phyloP scores from a whole-genome alignment of 2,113 vertebrate species.

The Acrocephalus arundinaceus region DNA sequence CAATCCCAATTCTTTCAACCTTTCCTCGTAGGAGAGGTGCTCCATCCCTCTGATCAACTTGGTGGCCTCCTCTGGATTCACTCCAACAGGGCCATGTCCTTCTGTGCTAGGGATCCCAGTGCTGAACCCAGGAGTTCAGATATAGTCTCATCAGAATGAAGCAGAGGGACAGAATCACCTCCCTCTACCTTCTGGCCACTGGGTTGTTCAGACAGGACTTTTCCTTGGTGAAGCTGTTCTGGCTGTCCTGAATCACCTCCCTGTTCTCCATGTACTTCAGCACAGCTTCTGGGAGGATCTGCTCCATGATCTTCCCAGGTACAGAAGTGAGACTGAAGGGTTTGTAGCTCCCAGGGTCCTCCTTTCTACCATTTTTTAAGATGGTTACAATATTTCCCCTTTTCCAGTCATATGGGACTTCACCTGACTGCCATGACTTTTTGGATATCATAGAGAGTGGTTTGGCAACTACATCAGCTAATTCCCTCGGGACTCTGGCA shows the following conservation, averaged over 20 bases:
- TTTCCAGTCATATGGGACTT: background rate
- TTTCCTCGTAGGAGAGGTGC: background rate
- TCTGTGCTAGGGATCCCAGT: background rate
- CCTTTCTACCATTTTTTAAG: background rate
- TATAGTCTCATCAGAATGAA: background rate
- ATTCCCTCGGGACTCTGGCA: background rate
- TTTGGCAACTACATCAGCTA: background rate
- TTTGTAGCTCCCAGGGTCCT: background rate
- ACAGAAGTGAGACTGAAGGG: background rate
- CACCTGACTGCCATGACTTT: background rate
- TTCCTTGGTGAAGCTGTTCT: background rate
- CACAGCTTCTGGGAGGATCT: background rate
- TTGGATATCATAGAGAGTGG: background rate
- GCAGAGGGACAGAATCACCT: background rate
- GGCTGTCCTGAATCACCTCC: background rate
- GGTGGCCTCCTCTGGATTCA: background rate
- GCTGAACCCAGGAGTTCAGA: accelerated
- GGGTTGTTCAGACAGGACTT: background rate
- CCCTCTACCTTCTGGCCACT: background rate
- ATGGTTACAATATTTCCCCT: background rate
- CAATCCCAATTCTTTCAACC: background rate
- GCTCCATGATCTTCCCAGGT: background rate
- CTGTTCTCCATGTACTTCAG: background rate
- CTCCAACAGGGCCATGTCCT: background rate
- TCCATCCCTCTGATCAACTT: background rate